A percentile compares a stretch with the other conserved stretches of the same genome.
Evolutionary conservation across 2,113 vertebrate species (phyloP).

Genomic region (Carassius auratus): DNA sequence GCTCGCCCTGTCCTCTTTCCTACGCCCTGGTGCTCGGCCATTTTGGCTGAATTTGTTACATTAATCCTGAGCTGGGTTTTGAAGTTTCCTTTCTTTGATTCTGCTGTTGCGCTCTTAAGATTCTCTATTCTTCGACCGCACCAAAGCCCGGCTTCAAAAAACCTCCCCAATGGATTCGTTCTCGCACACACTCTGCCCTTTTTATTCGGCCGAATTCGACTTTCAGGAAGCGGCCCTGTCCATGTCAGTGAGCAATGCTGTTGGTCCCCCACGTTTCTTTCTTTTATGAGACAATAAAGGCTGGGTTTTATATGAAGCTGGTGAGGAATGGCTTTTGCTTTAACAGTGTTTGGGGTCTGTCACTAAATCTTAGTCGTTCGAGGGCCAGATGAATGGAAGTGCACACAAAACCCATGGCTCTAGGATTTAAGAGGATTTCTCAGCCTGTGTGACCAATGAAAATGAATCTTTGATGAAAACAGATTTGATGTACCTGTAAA

Average conservation of each 20-base stretch:
- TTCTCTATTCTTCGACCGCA: conserved; percentile 36
- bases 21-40: conserved; percentile 14
- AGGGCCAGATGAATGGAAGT: conserved; percentile 61
- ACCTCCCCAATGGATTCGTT: conserved; percentile 56
- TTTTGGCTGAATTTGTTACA: conserved; percentile 54
- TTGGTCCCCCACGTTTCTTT: conserved; percentile 72
- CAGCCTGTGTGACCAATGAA: conserved; percentile 54
- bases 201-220: conserved; percentile 60
- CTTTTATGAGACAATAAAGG: conserved; percentile 77
- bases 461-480: conserved; percentile 64
- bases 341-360: conserved; percentile 75
- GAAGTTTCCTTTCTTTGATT: conserved; percentile 53
- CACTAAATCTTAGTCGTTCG: conserved; percentile 74
- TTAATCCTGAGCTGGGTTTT: conserved; percentile 53
- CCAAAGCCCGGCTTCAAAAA: conserved; percentile 60
- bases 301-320: conserved; percentile 75
- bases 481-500: conserved; percentile 64
- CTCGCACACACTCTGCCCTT: conserved; percentile 40
- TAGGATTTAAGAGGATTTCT: conserved; percentile 64
- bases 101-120: conserved; percentile 40
- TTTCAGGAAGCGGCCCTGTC: conserved; percentile 61
- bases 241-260: conserved; percentile 68
- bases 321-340: conserved; percentile 77
- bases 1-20: conserved; percentile 25
- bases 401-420: conserved; percentile 58